Base-by-base conservation (phyloP, 2,797 vertebrate species). In the Morus bassanus region DNA sequence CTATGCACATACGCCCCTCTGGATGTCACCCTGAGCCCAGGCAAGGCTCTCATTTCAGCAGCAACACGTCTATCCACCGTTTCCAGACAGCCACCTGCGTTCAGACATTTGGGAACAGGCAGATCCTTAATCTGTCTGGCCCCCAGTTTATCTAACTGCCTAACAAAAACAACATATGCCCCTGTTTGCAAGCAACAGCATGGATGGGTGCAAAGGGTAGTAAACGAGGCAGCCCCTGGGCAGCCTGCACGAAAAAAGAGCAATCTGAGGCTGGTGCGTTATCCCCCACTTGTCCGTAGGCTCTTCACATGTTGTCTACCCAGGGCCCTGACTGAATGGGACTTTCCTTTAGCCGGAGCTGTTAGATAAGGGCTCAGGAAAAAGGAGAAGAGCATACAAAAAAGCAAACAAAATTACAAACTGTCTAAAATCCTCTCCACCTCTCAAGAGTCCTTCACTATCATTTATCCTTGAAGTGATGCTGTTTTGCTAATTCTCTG, bases 61-160 rank as follows among this genome's bases (percentile, higher is more conserved):
- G 59, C 80, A 69, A 2, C 13, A 9, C 39, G 84, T 59, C 18
- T 16, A 53, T 79, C 57, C 31, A 7, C 59, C 8, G 7, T 88
- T 86, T 90, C 70, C 67, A 90, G 89, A 53, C 68, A 83, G 77
- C 64, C 75, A 91, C 91, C 89, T 90, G 76, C 4, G 2, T 35
- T 69, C 79, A 87, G 90, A 63, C 54, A 81, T 96, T 91, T 85
- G 80, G 83, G 85, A 95, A 63, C 39, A 78, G 80, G 80, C 89
- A 90, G 94, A 96, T 91, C 93, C 89, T 93, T 93, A 90, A 95
- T 96, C 93, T 93, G 80, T 85, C 90, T 95, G 91, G 78, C 70
- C 81, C 72, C 88, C n/a, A 18, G 73, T 94, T 96, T 96, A 93
- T 74, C 43, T 86, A 95, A 95, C 65, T 22, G 68, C 15, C 4